These are phyloP conservation scores for Adelognathus sp. DNA, from an alignment of 2,888 invertebrate genomes.

Conservation along the genomic window DNA sequence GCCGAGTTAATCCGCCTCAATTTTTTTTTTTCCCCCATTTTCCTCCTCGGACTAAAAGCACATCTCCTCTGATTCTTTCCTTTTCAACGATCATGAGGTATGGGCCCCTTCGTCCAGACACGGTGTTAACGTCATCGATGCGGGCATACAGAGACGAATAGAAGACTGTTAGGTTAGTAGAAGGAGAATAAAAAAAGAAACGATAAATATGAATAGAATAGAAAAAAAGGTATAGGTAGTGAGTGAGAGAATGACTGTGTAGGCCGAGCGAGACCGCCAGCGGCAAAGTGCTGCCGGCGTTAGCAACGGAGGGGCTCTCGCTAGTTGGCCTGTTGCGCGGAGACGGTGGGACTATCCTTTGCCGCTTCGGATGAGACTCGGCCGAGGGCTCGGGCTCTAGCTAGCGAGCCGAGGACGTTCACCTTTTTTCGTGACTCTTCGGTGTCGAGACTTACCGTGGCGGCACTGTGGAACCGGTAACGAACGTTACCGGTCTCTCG, in stretches of 20 bases:
- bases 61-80: conserved; percentile 12
- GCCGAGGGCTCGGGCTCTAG: neutral
- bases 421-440: conserved; percentile 80
- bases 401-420: conserved; percentile 75
- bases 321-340: neutral
- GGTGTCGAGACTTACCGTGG: conserved; percentile 62
- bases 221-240: neutral
- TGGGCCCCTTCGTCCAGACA: no score
- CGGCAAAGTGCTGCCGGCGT: neutral
- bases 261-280: neutral
- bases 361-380: conserved; percentile 25
- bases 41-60: neutral
- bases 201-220: neutral
- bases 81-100: neutral
- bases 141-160: neutral
- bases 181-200: neutral
- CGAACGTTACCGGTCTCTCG: conserved; percentile 63
- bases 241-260: conserved; percentile 30
- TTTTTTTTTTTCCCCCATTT: neutral
- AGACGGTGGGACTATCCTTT: conserved; percentile 36
- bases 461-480: conserved; percentile 68
- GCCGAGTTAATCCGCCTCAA: conserved; percentile 48
- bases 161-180: neutral
- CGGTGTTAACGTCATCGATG: neutral
- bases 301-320: neutral